phyloP scores from a whole-genome alignment of 2,888 invertebrate genomes.

The Gastracanthus pulcherrimus region DNA sequence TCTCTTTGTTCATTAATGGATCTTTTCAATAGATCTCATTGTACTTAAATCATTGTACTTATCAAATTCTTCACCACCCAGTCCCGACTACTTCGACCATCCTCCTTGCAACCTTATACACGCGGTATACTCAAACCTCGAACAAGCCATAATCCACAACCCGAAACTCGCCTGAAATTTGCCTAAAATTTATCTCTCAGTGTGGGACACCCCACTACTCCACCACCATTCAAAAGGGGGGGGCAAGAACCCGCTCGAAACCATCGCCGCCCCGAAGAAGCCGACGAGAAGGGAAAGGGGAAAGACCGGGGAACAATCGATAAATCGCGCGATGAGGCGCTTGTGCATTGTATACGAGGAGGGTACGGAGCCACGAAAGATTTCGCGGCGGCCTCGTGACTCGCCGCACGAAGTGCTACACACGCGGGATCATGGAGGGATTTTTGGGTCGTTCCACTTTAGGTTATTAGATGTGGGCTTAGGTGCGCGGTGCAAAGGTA shows the following conservation, averaged over 20 bases:
- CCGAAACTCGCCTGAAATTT: conserved; percentile 43
- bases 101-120: too few species aligned
- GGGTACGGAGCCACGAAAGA: neutral
- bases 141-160: too few species aligned
- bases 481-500: too few species aligned
- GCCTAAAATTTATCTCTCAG: conserved; percentile 46
- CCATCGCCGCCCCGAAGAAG: conserved; percentile 58
- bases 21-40: too few species aligned
- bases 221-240: conserved; percentile 4
- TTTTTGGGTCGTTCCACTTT: neutral
- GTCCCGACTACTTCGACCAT: too few species aligned
- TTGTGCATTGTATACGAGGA: neutral
- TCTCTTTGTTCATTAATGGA: too few species aligned
- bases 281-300: conserved; percentile 65
- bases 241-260: conserved; percentile 13
- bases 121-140: too few species aligned
- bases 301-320: conserved; percentile 73
- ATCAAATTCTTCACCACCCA: too few species aligned
- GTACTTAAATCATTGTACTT: too few species aligned
- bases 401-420: too few species aligned
- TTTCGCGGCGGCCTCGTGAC: conserved; percentile 24
- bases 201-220: neutral
- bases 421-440: neutral
- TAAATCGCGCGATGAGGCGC: conserved; percentile 64
- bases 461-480: too few species aligned